Evolutionary conservation across 2,797 vertebrate genomes (phyloP).

Genomic region (Enteromius anoplus): DNA sequence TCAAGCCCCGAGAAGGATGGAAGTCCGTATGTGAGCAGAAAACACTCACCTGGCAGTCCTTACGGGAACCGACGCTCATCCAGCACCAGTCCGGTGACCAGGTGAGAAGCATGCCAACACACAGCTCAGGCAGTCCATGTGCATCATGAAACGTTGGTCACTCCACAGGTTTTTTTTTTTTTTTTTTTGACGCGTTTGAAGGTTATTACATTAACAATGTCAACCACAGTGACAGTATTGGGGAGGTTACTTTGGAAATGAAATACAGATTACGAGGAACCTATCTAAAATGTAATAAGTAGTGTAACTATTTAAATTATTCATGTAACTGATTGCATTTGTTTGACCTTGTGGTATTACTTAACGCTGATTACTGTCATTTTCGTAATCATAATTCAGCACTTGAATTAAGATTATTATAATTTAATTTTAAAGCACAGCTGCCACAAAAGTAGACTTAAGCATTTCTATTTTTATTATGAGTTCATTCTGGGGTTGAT

Average conservation of each 20-base stretch:
- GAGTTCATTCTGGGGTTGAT: neutral
- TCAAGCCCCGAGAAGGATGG: constrained; percentile 94
- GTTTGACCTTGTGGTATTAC: neutral
- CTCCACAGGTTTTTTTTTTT: too few relatives aligned
- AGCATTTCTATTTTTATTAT: neutral
- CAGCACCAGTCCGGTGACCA: constrained; percentile 91
- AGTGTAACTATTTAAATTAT: neutral
- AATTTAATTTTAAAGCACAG: neutral
- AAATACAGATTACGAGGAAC: neutral
- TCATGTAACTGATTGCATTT: neutral
- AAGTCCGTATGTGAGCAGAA: constrained; percentile 86
- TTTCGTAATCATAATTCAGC: neutral
- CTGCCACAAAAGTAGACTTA: neutral
- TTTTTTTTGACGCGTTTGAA: neutral
- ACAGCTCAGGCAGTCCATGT: neutral
- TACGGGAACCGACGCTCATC: constrained; percentile 89
- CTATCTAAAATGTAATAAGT: neutral
- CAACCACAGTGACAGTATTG: neutral
- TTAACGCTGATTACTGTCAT: neutral
- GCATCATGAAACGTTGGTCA: too few relatives aligned
- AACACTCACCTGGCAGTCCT: constrained; percentile 90
- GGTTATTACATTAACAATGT: neutral
- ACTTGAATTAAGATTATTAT: neutral
- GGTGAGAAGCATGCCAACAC: constrained; percentile 77
- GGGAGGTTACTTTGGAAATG: too few relatives aligned